Conservation (phyloP, 2,113 vertebrate species). For the Microtus pennsylvanicus region DNA sequence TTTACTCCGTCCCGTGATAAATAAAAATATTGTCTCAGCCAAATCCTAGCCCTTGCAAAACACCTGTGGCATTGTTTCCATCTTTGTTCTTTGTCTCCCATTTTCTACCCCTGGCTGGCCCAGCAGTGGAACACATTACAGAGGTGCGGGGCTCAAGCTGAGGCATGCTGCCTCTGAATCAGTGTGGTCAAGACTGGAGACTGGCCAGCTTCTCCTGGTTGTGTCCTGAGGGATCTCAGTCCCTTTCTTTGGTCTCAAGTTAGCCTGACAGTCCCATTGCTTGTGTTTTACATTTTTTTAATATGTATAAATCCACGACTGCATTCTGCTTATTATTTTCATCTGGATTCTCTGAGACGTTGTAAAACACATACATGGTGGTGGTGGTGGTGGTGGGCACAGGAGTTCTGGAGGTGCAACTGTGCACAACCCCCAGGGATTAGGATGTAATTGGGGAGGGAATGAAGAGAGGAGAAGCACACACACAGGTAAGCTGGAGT, state of each 20-base stretch:
- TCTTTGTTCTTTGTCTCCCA: background rate
- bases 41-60: background rate
- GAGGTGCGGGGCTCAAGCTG: background rate
- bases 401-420: background rate
- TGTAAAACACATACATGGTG: background rate
- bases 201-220: background rate
- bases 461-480: background rate
- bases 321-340: background rate
- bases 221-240: background rate
- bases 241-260: background rate
- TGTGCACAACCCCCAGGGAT: background rate
- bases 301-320: background rate
- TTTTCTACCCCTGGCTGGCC: background rate
- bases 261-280: background rate
- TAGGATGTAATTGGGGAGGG: background rate
- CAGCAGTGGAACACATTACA: background rate
- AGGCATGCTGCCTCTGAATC: background rate
- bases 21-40: background rate
- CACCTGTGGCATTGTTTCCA: background rate
- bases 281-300: background rate
- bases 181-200: background rate
- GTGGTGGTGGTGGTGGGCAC: background rate
- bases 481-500: background rate
- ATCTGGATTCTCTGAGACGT: background rate
- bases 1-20: background rate